phyloP scores from a whole-genome alignment of 2,888 invertebrate genomes.

The Sceliomorpha sp. region DNA sequence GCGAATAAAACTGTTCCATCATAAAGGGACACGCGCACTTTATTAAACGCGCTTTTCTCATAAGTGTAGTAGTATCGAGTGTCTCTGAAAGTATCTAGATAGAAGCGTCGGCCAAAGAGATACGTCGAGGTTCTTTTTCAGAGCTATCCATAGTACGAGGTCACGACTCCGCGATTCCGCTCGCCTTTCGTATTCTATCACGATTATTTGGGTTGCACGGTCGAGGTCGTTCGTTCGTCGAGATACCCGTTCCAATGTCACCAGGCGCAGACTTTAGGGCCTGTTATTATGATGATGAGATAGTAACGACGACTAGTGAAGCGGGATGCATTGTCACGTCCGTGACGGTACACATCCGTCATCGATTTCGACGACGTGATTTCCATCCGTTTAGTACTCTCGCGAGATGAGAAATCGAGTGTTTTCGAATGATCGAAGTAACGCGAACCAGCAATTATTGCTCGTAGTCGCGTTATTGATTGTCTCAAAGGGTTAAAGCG shows the following conservation, averaged over 20 bases:
- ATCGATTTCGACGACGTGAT: conserved; percentile 34
- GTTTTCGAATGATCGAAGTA: too few relatives aligned
- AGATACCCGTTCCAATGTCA: conserved; percentile 28
- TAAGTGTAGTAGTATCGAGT: too few relatives aligned
- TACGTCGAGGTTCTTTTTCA: conserved; percentile 2
- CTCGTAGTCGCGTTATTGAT: too few relatives aligned
- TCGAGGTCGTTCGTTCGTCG: conserved; percentile 40
- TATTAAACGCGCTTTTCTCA: too few relatives aligned
- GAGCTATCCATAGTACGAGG: conserved; percentile 21
- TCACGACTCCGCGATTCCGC: conserved; percentile 29
- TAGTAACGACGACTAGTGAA: conserved; percentile 31
- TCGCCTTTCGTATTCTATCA: conserved; percentile 28
- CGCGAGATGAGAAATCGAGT: too few relatives aligned
- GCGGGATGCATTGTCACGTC: conserved; percentile 27
- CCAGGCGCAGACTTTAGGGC: conserved; percentile 32
- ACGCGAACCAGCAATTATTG: too few relatives aligned
- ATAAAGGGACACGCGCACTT: too few relatives aligned
- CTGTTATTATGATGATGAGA: conserved; percentile 33
- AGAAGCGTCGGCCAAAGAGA: too few relatives aligned
- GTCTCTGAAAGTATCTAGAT: too few relatives aligned
- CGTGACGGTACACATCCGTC: conserved; percentile 13
- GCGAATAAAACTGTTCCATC: too few relatives aligned
- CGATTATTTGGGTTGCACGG: conserved; percentile 42
- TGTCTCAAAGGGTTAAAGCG: too few relatives aligned
- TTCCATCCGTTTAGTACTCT: too few relatives aligned